phyloP scores from a whole-genome alignment of 2,888 invertebrate genomes.

The Mantis religiosa region DNA sequence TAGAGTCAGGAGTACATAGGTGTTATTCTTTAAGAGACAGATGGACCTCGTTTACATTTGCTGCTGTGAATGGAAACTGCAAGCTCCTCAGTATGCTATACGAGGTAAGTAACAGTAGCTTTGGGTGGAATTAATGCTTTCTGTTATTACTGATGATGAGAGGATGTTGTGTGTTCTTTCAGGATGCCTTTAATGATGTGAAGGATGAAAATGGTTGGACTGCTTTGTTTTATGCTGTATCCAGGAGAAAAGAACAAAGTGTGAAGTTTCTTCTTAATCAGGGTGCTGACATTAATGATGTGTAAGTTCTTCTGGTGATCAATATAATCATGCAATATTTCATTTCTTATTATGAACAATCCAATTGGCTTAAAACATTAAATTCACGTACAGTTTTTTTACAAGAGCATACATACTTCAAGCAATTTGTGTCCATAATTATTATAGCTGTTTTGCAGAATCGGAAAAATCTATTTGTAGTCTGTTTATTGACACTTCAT shows the following conservation, averaged over 20 bases:
- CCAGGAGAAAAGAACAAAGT: constrained; percentile 13
- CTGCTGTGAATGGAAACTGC: constrained; percentile 32
- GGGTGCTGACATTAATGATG: constrained; percentile 21
- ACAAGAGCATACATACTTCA: too few species aligned
- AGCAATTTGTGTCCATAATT: too few species aligned
- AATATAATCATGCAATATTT: neutral
- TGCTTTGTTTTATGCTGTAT: constrained; percentile 27
- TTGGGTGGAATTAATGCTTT: too few species aligned
- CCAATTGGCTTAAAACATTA: neutral
- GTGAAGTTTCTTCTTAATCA: constrained; percentile 18
- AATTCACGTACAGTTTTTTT: neutral
- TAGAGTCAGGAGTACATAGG: constrained; percentile 29
- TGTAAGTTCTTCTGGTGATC: constrained; percentile 14
- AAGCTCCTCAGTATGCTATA: constrained; percentile 31
- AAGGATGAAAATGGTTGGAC: constrained; percentile 25
- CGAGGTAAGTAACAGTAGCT: constrained; percentile 26
- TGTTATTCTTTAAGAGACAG: constrained; percentile 26
- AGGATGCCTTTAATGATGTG: neutral
- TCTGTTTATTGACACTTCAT: too few species aligned
- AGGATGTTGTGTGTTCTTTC: neutral
- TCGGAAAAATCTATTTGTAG: too few species aligned
- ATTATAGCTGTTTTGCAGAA: too few species aligned
- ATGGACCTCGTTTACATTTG: constrained; percentile 34
- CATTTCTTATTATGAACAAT: too few species aligned
- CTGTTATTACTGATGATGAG: neutral